phyloP scores from a whole-genome alignment of 2,113 vertebrate species.

The Lophochroa leadbeateri region DNA sequence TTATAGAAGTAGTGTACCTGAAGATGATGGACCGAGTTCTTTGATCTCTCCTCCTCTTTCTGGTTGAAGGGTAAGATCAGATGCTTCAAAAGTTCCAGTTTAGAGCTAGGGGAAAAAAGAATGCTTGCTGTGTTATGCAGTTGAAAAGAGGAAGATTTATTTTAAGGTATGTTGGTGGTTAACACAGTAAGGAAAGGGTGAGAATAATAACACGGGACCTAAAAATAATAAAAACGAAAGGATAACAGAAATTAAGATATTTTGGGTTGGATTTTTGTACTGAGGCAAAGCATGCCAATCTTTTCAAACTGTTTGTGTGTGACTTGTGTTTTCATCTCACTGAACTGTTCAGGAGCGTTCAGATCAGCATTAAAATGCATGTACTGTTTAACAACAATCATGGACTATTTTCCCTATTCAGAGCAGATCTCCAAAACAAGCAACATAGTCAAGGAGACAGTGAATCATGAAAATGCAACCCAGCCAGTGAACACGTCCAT shows the following conservation, averaged over 20 bases:
- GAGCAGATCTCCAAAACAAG: background rate
- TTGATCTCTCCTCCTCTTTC: constrained; percentile 5
- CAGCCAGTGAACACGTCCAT: background rate
- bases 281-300: background rate
- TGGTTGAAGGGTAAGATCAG: background rate
- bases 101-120: background rate
- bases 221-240: background rate
- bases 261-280: background rate
- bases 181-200: background rate
- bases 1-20: background rate
- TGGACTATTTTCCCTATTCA: background rate
- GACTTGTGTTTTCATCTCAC: background rate
- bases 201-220: background rate
- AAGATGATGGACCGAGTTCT: background rate
- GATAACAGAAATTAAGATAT: background rate
- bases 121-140: background rate
- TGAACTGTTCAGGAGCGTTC: background rate
- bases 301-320: background rate
- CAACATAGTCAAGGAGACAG: background rate
- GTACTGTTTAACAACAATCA: background rate
- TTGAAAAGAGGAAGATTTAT: constrained; percentile 5
- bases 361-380: background rate
- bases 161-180: background rate
- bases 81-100: background rate
- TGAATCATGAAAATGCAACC: background rate